phyloP scores from a whole-genome alignment of 1,140 invertebrate genomes.

The Drosophila bipectinata region DNA sequence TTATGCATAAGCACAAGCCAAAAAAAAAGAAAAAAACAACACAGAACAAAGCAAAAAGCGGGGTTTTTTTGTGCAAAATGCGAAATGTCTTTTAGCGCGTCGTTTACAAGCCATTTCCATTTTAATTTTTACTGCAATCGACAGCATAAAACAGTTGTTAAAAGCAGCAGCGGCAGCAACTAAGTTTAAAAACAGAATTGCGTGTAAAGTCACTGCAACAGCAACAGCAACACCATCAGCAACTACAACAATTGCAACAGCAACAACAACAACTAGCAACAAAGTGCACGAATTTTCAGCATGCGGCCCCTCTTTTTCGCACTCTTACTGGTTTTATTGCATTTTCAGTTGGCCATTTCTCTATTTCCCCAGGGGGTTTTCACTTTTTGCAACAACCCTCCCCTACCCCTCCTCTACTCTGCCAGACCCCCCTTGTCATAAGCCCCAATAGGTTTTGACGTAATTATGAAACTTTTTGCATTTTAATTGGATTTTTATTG shows the following conservation, averaged over 20 bases:
- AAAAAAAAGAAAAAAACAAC: slow-evolving; percentile 4
- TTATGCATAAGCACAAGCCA: slow-evolving; percentile 15
- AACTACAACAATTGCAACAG: slow-evolving; percentile 19
- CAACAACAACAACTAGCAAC: slow-evolving; percentile 19
- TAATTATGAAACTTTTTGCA: slow-evolving; percentile 80
- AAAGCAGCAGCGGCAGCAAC: slow-evolving; percentile 50
- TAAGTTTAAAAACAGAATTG: slow-evolving; percentile 56
- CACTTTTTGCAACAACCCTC: slow-evolving; percentile 31
- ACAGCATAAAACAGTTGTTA: slow-evolving; percentile 67
- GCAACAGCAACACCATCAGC: slow-evolving; percentile 15
- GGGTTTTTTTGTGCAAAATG: slow-evolving; percentile 43
- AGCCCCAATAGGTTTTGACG: slow-evolving; percentile 24
- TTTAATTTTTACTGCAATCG: slow-evolving; percentile 76
- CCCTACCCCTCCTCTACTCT: not conserved
- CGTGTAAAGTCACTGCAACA: slow-evolving; percentile 61
- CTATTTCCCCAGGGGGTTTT: slow-evolving; percentile 53
- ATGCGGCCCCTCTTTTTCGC: slow-evolving; percentile 30
- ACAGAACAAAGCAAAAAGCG: not conserved
- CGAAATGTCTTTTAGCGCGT: slow-evolving; percentile 74
- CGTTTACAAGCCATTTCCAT: slow-evolving; percentile 71
- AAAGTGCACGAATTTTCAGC: slow-evolving; percentile 55
- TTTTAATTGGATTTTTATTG: slow-evolving; percentile 82
- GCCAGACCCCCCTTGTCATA: not conserved
- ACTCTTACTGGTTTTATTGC: slow-evolving; percentile 54
- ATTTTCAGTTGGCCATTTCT: slow-evolving; percentile 70